These are phyloP conservation scores for Sitobion miscanthi DNA, from an alignment of 1,140 invertebrate species.

Conservation along the genomic window DNA sequence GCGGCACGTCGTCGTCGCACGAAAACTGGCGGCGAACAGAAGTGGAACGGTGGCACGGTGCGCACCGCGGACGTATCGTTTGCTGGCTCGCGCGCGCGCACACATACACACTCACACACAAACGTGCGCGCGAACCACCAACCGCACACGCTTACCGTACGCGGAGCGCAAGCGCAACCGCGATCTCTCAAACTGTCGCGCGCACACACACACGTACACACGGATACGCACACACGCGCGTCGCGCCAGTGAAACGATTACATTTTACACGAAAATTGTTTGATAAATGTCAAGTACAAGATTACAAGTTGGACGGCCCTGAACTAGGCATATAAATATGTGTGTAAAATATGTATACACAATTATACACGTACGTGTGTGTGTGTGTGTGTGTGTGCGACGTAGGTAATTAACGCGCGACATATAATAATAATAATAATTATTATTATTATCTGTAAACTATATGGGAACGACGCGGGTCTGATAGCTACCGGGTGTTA, in stretches of 20 bases:
- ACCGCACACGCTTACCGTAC: background rate
- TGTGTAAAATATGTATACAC: background rate
- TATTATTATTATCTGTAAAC: background rate
- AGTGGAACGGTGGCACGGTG: slow-evolving; percentile 10
- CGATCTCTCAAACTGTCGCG: background rate
- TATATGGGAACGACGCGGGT: background rate
- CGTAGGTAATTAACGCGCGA: background rate
- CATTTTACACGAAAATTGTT: slow-evolving; percentile 49
- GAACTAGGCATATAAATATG: slow-evolving; percentile 42
- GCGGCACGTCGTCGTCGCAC: slow-evolving; percentile 1
- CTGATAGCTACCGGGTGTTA: background rate
- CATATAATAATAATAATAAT: background rate
- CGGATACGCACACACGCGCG: background rate
- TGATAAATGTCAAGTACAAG: slow-evolving; percentile 55
- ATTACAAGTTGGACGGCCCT: slow-evolving; percentile 39
- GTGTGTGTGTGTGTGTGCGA: background rate
- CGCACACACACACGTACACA: background rate
- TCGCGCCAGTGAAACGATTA: slow-evolving; percentile 16
- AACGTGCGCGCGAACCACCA: background rate
- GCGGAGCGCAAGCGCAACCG: background rate
- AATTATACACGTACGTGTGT: background rate
- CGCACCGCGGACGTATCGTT: background rate
- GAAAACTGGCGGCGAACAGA: slow-evolving; percentile 10
- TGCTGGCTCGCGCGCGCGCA: background rate
- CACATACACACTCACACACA: background rate